Evolutionary conservation across 2,888 invertebrate species (phyloP), one percentile per base, ranked within the genome.

Genomic region (Conops quadrifasciatus): DNA sequence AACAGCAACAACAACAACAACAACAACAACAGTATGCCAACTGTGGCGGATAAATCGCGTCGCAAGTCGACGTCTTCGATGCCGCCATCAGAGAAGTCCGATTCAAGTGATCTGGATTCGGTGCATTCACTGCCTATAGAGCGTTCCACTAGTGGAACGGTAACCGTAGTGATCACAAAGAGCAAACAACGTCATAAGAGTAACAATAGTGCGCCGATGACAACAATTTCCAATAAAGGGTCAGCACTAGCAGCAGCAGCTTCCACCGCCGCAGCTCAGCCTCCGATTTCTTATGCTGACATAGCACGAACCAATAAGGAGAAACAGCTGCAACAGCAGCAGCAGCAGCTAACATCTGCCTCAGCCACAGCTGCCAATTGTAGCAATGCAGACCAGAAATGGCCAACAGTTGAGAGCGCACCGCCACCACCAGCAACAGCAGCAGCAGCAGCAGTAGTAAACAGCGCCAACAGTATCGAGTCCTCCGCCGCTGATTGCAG

Each of bases 11-110:
- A 67, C 63, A 69, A 73, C 16, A 53, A 68, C 30, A 65, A 47
- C 70, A 70, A 64, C 64, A 69, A 21, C 59, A 62, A 45, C 60
- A 67, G 43, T 56, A 66, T 56, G n/a, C 70, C 70, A 36, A 72
- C 58, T 71, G 36, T 60, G 66, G 75, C 58, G 36, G 83, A 84
- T 66, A 83, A 83, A 74, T 82, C 84, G 5, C 87, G 90, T 76
- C 88, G 91, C 78, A 92, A 90, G 86, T 92, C 91, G n/a, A 92
- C 93, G 26, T 90, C 91, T 74, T 92, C 92, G 67, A 90, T 91
- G 87, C 94, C 94, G 69, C 93, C 93, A 74, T 92, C 92, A 79
- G 94, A 94, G 81, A 93, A 94, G 86, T 93, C 93, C 82, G 94
- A 93, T 84, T 94, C 94, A 78, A 93, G 93, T 82, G 90, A 90